phyloP scores from a whole-genome alignment of 2,797 vertebrate species.

The Cossypha caffra region DNA sequence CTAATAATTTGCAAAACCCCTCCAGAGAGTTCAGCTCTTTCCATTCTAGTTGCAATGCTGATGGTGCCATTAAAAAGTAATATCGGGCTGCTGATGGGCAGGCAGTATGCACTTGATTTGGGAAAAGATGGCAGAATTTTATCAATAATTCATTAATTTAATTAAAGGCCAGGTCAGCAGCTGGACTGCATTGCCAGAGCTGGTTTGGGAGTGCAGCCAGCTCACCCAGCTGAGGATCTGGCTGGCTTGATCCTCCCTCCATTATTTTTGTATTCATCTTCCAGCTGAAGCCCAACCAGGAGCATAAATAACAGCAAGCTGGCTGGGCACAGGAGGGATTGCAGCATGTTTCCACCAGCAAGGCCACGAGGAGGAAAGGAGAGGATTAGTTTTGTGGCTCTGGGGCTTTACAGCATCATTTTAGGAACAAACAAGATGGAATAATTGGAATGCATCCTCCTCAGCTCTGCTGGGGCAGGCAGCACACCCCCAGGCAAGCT shows the following conservation, averaged over 20 bases:
- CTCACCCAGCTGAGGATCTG: conserved; percentile 14
- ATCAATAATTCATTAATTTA: background rate
- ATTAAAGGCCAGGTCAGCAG: background rate
- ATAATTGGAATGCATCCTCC: background rate
- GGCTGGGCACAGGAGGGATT: background rate
- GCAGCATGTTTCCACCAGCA: conserved; percentile 53
- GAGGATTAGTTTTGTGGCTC: background rate
- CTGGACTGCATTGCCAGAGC: background rate
- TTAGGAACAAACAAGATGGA: background rate
- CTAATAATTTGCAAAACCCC: background rate
- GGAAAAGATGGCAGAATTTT: background rate
- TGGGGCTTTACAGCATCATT: background rate
- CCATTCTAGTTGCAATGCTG: rapidly evolving
- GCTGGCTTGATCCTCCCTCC: background rate
- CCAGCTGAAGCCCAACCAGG: conserved; percentile 34
- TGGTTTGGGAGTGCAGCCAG: background rate
- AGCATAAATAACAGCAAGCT: conserved; percentile 33
- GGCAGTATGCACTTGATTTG: background rate
- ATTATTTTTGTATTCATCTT: conserved; percentile 24
- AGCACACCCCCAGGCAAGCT: background rate
- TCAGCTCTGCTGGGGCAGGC: background rate
- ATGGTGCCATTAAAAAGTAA: background rate
- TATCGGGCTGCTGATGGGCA: background rate
- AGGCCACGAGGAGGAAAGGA: conserved; percentile 35
- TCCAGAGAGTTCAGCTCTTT: background rate